Evolutionary conservation across 2,888 invertebrate species (phyloP).

Genomic region (Gerris lacustris): DNA sequence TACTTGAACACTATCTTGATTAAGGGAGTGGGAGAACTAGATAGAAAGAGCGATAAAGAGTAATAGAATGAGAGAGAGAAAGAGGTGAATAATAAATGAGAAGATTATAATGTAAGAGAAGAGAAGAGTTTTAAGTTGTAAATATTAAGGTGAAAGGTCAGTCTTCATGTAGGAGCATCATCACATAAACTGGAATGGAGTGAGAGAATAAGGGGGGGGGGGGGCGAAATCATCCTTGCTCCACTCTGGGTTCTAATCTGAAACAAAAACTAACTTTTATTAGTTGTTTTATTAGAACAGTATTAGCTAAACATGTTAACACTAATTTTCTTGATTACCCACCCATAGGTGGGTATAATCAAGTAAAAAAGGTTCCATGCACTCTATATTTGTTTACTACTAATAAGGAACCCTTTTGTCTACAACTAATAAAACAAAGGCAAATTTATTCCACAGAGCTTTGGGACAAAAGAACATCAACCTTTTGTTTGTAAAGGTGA

Average conservation of each 20-base stretch:
- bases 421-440: too few relatives aligned
- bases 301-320: too few relatives aligned
- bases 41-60: background rate
- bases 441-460: too few relatives aligned
- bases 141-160: conserved; percentile 5
- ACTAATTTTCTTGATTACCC: too few relatives aligned
- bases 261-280: background rate
- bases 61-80: background rate
- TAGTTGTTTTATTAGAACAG: too few relatives aligned
- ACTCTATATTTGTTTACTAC: too few relatives aligned
- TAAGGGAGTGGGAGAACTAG: background rate
- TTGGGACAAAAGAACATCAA: too few relatives aligned
- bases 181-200: conserved; percentile 3
- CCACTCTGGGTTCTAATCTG: background rate
- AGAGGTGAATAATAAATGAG: background rate
- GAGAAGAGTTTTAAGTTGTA: background rate
- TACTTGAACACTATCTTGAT: background rate
- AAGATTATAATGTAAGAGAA: background rate
- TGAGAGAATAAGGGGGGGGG: background rate
- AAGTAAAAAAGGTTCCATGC: too few relatives aligned
- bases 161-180: conserved; percentile 3
- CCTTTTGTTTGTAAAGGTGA: too few relatives aligned
- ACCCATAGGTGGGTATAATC: too few relatives aligned
- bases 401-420: too few relatives aligned
- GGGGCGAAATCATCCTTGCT: background rate